Percentiles rank a stretch among this genome's conserved stretches.
phyloP scores from a whole-genome alignment of 2,888 invertebrate genomes.

The Allophyes oxyacanthae region DNA sequence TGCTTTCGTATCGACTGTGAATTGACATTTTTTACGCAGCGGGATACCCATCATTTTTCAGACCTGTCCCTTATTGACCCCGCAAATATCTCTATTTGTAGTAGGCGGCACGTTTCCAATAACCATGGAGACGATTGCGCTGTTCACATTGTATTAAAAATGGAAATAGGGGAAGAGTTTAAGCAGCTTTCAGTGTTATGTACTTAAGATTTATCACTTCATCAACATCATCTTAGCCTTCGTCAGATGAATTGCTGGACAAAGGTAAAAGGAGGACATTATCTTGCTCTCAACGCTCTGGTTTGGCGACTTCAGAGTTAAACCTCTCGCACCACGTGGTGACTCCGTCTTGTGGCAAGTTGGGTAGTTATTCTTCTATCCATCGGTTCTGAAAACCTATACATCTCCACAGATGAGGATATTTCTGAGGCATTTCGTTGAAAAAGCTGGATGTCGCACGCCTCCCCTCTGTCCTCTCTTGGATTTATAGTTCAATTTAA shows the following conservation, averaged over 20 bases:
- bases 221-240: background rate
- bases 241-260: background rate
- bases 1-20: conserved; percentile 70
- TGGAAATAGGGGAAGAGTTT: conserved; percentile 32
- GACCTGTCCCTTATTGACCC: conserved; percentile 54
- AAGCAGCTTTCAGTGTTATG: conserved; percentile 15
- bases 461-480: too few relatives aligned
- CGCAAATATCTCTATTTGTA: conserved; percentile 56
- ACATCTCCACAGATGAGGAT: too few relatives aligned
- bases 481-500: conserved; percentile 27
- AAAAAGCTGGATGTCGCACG: too few relatives aligned
- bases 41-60: conserved; percentile 54
- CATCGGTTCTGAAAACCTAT: too few relatives aligned
- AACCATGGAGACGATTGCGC: conserved; percentile 34
- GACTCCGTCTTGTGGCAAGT: too few relatives aligned
- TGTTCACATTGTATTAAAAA: conserved; percentile 46
- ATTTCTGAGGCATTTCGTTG: too few relatives aligned
- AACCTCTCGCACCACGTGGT: too few relatives aligned
- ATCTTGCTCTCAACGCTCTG: too few relatives aligned
- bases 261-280: too few relatives aligned
- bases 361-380: too few relatives aligned
- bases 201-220: conserved; percentile 15
- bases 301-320: too few relatives aligned
- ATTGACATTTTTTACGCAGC: conserved; percentile 61
- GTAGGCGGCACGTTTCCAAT: conserved; percentile 57